Conservation (phyloP, 2,888 invertebrate species). For the Cryptocephalus moraei region DNA sequence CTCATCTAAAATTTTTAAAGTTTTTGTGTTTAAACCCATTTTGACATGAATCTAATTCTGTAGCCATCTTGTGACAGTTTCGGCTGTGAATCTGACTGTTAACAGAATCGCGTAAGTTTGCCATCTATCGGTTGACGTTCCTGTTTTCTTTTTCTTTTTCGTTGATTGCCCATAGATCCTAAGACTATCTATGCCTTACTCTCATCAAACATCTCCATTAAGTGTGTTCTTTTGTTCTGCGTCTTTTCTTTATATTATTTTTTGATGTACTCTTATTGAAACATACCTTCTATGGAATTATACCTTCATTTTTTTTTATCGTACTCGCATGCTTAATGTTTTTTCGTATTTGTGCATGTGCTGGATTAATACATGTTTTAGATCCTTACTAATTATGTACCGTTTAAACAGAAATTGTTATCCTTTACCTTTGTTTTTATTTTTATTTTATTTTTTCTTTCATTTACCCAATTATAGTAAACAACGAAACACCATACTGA, state of each 20-base stretch:
- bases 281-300: no score
- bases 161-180: background rate
- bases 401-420: no score
- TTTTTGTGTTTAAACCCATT: no score
- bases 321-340: no score
- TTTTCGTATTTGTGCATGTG: no score
- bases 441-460: background rate
- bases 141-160: background rate
- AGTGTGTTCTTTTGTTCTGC: background rate
- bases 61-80: constrained; percentile 89
- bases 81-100: constrained; percentile 85
- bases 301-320: no score
- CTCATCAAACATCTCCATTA: background rate
- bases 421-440: no score
- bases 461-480: constrained; percentile 24
- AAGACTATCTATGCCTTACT: background rate
- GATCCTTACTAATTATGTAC: no score
- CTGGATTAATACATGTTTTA: no score
- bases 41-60: constrained; percentile 34
- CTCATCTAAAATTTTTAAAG: no score
- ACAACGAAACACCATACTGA: constrained; percentile 35
- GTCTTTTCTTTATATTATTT: no score
- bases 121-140: constrained; percentile 18
- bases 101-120: constrained; percentile 86
- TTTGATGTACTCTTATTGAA: no score